phyloP scores from a whole-genome alignment of 2,888 invertebrate species.

The Lottia gigantea region DNA sequence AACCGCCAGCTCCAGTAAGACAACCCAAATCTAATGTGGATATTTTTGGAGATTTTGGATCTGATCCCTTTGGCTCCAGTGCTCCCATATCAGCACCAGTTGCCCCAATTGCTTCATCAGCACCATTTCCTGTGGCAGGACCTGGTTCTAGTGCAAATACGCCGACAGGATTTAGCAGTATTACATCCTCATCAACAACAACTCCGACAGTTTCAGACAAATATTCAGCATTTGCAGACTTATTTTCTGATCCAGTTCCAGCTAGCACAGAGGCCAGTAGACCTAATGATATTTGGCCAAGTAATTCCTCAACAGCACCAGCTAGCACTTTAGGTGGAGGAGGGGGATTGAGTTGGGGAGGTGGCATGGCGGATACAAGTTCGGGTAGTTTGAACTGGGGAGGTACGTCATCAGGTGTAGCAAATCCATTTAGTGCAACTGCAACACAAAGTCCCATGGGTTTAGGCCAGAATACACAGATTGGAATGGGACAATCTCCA shows the following conservation, averaged over 20 bases:
- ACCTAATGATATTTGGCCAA: not conserved
- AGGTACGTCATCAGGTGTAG: not conserved
- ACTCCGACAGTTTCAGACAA: not conserved
- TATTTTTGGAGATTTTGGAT: slow-evolving; percentile 65
- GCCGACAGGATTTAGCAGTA: not conserved
- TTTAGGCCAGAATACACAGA: too few species aligned
- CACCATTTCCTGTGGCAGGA: slow-evolving; percentile 20
- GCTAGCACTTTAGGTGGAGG: not conserved
- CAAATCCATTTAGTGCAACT: not conserved
- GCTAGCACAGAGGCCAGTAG: not conserved
- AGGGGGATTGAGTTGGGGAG: too few species aligned
- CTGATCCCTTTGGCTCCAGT: slow-evolving; percentile 63
- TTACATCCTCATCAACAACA: not conserved
- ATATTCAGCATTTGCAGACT: slow-evolving; percentile 2
- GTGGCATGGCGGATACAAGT: too few species aligned
- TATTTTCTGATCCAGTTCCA: not conserved
- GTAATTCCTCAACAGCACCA: not conserved
- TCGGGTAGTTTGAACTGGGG: too few species aligned
- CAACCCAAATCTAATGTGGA: slow-evolving; percentile 47
- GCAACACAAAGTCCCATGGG: not conserved
- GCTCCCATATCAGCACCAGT: slow-evolving; percentile 32
- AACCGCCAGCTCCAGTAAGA: slow-evolving; percentile 37
- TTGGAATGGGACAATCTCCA: too few species aligned
- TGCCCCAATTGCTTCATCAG: slow-evolving; percentile 4
- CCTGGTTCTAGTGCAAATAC: slow-evolving; percentile 1